A percentile compares a stretch with the other conserved stretches of the same genome.
Conservation (phyloP, 2,797 vertebrate species). For the Hapalemur alaotrensis region DNA sequence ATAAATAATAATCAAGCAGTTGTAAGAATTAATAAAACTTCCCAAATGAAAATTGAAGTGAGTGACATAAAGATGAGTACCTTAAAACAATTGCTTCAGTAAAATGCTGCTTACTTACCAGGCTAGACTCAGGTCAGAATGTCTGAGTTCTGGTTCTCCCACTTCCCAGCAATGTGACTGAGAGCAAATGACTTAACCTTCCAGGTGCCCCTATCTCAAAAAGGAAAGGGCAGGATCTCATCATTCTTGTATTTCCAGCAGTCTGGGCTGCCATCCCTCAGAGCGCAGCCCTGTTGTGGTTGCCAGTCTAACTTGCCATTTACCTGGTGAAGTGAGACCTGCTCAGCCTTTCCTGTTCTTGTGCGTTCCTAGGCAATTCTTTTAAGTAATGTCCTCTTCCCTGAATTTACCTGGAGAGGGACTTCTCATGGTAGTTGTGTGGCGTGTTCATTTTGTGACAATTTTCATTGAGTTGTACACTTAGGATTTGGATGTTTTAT, state of each 20-base stretch:
- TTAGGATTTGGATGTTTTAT: not conserved
- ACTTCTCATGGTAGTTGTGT: not conserved
- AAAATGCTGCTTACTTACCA: not conserved
- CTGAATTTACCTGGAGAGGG: not conserved
- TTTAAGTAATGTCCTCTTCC: not conserved
- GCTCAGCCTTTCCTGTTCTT: not conserved
- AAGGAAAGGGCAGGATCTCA: not conserved
- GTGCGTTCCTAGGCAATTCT: fast-evolving
- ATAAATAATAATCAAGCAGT: not conserved
- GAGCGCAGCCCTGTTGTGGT: not conserved
- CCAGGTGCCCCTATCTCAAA: not conserved
- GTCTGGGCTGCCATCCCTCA: not conserved
- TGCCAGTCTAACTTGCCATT: not conserved
- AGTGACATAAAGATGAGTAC: not conserved
- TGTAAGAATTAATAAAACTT: not conserved
- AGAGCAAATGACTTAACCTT: no score
- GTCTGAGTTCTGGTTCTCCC: not conserved
- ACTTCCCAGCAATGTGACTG: not conserved
- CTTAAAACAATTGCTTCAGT: no score
- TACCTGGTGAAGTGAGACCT: not conserved
- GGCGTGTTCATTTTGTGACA: not conserved
- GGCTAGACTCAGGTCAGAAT: not conserved
- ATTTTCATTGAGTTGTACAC: not conserved
- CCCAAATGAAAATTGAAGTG: not conserved
- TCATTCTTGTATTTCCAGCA: not conserved